Base-by-base conservation (phyloP, 2,888 invertebrate species). In the Willowsia nigromaculata region DNA sequence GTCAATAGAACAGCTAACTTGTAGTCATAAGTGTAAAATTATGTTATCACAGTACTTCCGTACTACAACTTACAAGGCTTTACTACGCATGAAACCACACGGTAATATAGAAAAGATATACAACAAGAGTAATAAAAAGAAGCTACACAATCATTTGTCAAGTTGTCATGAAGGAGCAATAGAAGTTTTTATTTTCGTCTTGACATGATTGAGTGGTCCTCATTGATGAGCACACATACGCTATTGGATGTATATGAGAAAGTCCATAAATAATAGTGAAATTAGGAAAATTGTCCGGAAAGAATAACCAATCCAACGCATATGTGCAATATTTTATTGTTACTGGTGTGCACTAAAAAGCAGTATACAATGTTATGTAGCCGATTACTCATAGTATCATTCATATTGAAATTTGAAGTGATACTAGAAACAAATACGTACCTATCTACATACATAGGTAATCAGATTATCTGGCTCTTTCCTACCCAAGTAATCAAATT, bases 141-240 rank as follows among this genome's bases (percentile, higher is more conserved):
- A 71, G 6, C 25, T 22, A 25, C 25, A 37, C 71, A n/a, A 85
- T 85, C 85, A 78, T 85, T 85, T 85, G 85, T 85, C 85, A 85
- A 85, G 30, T 85, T 85, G 85, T 85, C 85, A 85, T 27, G 59
- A 85, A 62, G 78, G 76, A 59, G 50, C 78, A 85, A 85, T 78
- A 62, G 56, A 85, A 71, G 43, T 71, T 85, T 76, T 85, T 85
- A 71, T 85, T 78, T 78, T 37, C 82, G 27, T 47, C 65, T 50
- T 47, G 47, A 65, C 65, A 65, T 65, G 82, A 82, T 82, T 43
- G 81, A 82, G 81, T 82, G 62, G 27, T 81, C 43, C 43, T 15
- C 5, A 9, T 40, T 43, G 22, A 0, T 40, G 2, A 43, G 65
- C 37, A 30, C n/a, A 11, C 11, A 3, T 11, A 59, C 30, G 30